Conservation (phyloP, 2,113 vertebrate species). For the Lepus timidus region DNA sequence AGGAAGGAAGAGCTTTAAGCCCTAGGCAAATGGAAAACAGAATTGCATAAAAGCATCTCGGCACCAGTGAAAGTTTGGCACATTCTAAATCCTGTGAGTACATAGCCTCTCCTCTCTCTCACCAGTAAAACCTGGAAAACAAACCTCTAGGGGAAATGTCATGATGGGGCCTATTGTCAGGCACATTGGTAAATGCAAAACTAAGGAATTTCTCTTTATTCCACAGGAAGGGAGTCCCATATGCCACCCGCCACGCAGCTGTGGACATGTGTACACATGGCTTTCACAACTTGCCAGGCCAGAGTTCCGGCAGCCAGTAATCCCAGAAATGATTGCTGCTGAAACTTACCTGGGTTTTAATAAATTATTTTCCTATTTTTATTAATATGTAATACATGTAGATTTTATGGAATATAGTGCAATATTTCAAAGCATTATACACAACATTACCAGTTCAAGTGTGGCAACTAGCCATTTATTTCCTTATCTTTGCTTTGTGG, state of each 20-base stretch:
- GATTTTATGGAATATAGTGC: no score
- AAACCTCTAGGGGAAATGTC: constrained; percentile 46
- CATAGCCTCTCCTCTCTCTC: constrained; percentile 45
- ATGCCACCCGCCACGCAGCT: not conserved
- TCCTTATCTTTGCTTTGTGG: no score
- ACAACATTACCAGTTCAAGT: no score
- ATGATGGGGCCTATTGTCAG: not conserved
- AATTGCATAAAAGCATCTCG: constrained; percentile 60
- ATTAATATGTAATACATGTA: no score
- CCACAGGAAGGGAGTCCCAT: not conserved
- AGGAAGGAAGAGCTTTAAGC: constrained; percentile 54
- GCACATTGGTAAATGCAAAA: not conserved
- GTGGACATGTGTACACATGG: not conserved
- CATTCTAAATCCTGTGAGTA: constrained; percentile 32
- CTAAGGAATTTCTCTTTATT: constrained; percentile 14
- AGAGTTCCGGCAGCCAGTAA: constrained; percentile 3
- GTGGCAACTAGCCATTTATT: no score
- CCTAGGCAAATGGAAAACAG: constrained; percentile 52
- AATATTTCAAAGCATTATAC: no score
- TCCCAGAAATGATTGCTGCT: constrained; percentile 10
- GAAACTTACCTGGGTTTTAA: constrained; percentile 31
- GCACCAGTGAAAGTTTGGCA: constrained; percentile 21
- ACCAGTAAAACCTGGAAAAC: constrained; percentile 55
- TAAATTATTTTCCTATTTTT: not conserved
- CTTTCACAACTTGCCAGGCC: not conserved